phyloP scores from a whole-genome alignment of 2,888 invertebrate genomes.

The Alsophila aescularia region DNA sequence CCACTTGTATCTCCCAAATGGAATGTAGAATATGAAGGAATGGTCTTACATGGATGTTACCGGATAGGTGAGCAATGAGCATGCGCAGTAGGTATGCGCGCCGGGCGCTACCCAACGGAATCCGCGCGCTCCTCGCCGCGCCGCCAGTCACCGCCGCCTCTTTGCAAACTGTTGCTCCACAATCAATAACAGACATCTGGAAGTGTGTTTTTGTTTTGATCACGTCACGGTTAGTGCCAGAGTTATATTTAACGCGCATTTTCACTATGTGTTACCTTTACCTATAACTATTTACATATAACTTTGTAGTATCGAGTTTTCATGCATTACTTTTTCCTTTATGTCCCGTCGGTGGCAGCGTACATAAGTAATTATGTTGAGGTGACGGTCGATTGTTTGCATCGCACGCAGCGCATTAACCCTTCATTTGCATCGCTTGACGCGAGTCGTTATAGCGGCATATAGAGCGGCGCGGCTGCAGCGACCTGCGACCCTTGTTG shows the following conservation, averaged over 20 bases:
- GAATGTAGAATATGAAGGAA: no score
- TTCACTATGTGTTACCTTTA: not conserved
- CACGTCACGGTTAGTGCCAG: constrained; percentile 33
- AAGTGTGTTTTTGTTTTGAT: constrained; percentile 68
- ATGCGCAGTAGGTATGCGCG: not conserved
- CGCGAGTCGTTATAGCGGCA: not conserved
- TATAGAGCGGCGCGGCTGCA: not conserved
- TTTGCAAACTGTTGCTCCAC: constrained; percentile 59
- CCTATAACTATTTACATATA: no score
- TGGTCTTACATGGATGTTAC: no score
- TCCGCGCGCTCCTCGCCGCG: not conserved
- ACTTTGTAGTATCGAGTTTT: no score
- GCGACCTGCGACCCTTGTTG: not conserved
- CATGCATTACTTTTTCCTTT: no score
- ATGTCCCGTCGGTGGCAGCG: no score
- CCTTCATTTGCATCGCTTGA: not conserved
- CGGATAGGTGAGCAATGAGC: no score
- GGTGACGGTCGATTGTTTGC: not conserved
- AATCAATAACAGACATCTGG: constrained; percentile 53
- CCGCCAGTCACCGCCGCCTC: not conserved
- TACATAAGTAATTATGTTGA: no score
- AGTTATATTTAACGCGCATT: constrained; percentile 39
- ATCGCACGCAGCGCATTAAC: not conserved
- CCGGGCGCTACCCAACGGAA: not conserved
- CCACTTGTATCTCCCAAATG: no score